Evolutionary conservation across 1,140 invertebrate genomes (phyloP).

Genomic region (Aphelinus atriplicis): DNA sequence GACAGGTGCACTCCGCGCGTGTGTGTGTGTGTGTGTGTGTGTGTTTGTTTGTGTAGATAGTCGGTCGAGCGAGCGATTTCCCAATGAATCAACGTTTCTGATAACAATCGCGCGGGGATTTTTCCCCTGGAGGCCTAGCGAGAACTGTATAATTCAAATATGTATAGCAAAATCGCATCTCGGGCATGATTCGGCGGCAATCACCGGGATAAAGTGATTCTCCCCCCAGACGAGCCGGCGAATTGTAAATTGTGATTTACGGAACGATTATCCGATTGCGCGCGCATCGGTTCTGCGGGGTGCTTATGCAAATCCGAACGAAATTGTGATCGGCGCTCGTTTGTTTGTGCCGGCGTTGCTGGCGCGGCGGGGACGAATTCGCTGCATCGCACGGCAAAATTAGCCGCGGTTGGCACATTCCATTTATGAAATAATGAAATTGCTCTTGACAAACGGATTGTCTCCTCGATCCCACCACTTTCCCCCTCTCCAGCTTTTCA

Average conservation of each 20-base stretch:
- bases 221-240: background rate
- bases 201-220: slow-evolving; percentile 8
- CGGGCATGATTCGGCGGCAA: slow-evolving; percentile 6
- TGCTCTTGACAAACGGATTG: slow-evolving; percentile 23
- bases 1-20: too few species aligned
- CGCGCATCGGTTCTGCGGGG: background rate
- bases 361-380: slow-evolving; percentile 14
- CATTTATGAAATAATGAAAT: slow-evolving; percentile 31
- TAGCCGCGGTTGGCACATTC: background rate
- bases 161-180: too few species aligned
- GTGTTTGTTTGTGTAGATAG: too few species aligned
- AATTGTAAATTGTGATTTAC: slow-evolving; percentile 14
- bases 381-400: slow-evolving; percentile 6
- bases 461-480: background rate
- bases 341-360: background rate
- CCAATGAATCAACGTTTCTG: too few species aligned
- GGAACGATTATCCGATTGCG: slow-evolving; percentile 22
- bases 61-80: too few species aligned
- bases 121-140: too few species aligned
- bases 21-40: too few species aligned
- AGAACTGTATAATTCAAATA: too few species aligned
- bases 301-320: slow-evolving; percentile 25
- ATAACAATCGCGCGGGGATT: too few species aligned
- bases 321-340: slow-evolving; percentile 6
- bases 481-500: background rate